phyloP scores from a whole-genome alignment of 2,797 vertebrate species.

The Oreochromis mossambicus region DNA sequence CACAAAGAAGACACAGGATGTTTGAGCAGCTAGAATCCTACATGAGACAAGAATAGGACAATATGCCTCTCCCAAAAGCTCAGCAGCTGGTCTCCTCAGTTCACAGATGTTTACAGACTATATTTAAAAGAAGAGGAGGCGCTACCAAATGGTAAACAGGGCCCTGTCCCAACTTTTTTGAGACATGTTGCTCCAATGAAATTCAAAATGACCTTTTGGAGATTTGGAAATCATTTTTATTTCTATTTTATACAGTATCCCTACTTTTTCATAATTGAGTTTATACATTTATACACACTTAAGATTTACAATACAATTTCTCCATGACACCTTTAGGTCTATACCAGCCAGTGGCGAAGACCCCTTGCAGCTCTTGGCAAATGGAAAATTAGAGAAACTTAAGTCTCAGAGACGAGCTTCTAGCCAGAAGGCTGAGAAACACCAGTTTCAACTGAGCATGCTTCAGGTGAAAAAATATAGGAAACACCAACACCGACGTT shows the following conservation, averaged over 20 bases:
- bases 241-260: neutral
- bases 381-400: slow-evolving; percentile 82
- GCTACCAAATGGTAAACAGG: neutral
- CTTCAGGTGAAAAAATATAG: slow-evolving; percentile 78
- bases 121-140: neutral
- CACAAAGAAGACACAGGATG: neutral
- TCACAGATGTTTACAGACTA: neutral
- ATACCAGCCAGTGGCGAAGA: slow-evolving; percentile 72
- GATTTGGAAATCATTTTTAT: neutral
- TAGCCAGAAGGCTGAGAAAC: slow-evolving; percentile 82
- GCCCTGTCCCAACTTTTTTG: neutral
- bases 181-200: neutral
- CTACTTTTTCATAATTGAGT: neutral
- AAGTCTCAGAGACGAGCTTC: slow-evolving; percentile 84
- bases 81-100: neutral
- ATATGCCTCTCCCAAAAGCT: neutral
- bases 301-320: neutral
- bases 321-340: slow-evolving; percentile 48
- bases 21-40: neutral
- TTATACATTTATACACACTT: neutral
- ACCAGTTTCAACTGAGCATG: slow-evolving; percentile 89
- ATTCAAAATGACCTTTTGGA: neutral
- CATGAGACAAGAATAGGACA: neutral
- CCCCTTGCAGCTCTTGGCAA: slow-evolving; percentile 62
- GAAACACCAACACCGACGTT: neutral